These are phyloP conservation scores for Cantharis lateralis DNA, from an alignment of 2,888 invertebrate species.

Conservation along the genomic window DNA sequence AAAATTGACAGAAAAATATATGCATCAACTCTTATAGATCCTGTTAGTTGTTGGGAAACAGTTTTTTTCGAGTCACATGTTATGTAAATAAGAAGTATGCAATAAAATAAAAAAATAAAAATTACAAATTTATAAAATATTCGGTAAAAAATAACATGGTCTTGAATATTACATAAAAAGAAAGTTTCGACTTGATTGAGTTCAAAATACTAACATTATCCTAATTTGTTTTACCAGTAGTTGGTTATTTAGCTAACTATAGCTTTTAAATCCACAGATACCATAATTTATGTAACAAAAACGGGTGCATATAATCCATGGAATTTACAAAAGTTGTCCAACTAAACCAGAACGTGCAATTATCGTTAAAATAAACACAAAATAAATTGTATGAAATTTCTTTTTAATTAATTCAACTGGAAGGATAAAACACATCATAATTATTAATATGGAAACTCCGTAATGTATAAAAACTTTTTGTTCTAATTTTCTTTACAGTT, in stretches of 20 bases:
- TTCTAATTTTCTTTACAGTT: neutral
- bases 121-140: neutral
- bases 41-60: neutral
- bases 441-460: neutral
- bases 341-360: slow-evolving; percentile 38
- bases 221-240: neutral
- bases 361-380: slow-evolving; percentile 45
- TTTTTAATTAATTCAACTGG: slow-evolving; percentile 21
- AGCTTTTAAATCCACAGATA: slow-evolving; percentile 12
- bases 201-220: neutral
- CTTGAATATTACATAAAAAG: neutral
- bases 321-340: slow-evolving; percentile 37
- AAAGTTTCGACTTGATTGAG: neutral
- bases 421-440: neutral
- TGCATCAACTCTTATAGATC: neutral
- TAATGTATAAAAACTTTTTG: neutral
- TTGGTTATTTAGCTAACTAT: neutral
- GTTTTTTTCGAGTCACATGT: neutral
- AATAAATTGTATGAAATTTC: slow-evolving; percentile 36
- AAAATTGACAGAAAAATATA: neutral
- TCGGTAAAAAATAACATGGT: neutral
- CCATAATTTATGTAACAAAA: slow-evolving; percentile 35
- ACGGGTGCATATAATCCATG: slow-evolving; percentile 31
- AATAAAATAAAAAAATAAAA: neutral
- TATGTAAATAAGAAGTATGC: neutral